These are phyloP conservation scores for Apostichopus leukothele DNA, from an alignment of 53 echinoderm and acorn worm species.

Conservation along the genomic window DNA sequence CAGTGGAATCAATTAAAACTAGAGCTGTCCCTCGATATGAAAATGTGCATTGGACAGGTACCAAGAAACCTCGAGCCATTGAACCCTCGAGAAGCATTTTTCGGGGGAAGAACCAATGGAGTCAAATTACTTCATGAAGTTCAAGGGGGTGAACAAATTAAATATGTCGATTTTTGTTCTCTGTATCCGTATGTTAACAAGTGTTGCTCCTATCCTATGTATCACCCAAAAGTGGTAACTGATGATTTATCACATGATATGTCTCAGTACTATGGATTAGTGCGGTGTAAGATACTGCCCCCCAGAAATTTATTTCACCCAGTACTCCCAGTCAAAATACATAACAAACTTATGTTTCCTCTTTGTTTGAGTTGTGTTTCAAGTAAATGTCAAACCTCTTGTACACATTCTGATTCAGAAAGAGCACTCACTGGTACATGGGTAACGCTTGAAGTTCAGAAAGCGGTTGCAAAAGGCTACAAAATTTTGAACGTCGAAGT, in stretches of 20 bases:
- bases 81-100: no score
- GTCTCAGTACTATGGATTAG: conserved; percentile 55
- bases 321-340: conserved; percentile 47
- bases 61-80: no score
- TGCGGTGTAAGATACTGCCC: conserved; percentile 52
- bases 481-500: conserved; percentile 25
- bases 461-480: conserved; percentile 64
- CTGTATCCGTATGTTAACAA: background rate
- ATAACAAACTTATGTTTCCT: conserved; percentile 41
- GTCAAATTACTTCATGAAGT: no score
- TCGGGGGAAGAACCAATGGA: no score
- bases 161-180: conserved; percentile 24
- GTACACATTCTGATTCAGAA: conserved; percentile 17
- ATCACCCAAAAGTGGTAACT: conserved; percentile 51
- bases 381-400: background rate
- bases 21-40: no score
- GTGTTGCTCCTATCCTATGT: conserved; percentile 23
- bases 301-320: conserved; percentile 53
- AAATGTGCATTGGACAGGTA: no score
- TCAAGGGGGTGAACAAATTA: no score
- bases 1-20: no score
- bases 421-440: conserved; percentile 56
- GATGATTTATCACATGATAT: conserved; percentile 6
- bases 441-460: conserved; percentile 57
- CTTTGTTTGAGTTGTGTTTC: conserved; percentile 57